Percentiles rank a stretch among this genome's conserved stretches.
Conservation (phyloP, 1,140 invertebrate species). For the Bombus soroeensis region DNA sequence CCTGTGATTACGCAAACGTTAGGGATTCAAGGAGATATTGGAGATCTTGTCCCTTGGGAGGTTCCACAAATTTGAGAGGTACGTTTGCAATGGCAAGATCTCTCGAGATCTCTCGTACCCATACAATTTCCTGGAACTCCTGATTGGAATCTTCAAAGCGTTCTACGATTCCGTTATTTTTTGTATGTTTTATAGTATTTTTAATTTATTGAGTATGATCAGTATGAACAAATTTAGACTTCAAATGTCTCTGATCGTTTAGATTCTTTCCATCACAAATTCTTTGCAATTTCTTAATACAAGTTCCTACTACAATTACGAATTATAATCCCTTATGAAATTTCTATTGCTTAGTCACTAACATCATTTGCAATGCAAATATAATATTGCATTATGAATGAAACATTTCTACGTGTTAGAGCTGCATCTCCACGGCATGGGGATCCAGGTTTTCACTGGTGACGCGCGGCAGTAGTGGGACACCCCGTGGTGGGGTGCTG, state of each 20-base stretch:
- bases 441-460: neutral
- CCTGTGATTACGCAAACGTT: neutral
- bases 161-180: neutral
- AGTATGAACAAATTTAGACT: neutral
- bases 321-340: neutral
- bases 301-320: neutral
- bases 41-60: neutral
- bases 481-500: neutral
- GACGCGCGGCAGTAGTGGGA: neutral
- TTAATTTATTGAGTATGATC: too few relatives aligned
- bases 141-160: neutral
- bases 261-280: neutral
- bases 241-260: neutral
- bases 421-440: neutral
- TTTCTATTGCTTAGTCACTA: neutral
- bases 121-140: neutral
- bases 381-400: slow-evolving; percentile 2
- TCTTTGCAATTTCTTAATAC: neutral
- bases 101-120: neutral
- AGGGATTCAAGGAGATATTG: neutral
- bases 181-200: neutral
- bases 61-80: neutral
- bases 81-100: neutral
- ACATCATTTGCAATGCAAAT: neutral
- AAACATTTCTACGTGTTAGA: neutral